These are phyloP conservation scores for Peromyscus aztecus DNA, from an alignment of 2,797 vertebrate species.

Conservation along the genomic window DNA sequence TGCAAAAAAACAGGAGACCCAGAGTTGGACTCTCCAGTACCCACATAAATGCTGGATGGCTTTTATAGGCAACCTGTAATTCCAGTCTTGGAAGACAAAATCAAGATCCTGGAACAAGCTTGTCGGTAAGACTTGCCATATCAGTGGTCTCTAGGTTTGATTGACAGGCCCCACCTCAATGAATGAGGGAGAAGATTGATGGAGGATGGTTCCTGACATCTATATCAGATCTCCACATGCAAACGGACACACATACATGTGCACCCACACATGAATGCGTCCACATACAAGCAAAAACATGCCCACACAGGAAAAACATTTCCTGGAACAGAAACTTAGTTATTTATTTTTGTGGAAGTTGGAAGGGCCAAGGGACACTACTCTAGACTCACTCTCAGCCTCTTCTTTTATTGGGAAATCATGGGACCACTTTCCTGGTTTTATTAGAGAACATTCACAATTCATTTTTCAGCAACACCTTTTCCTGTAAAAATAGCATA, in stretches of 20 bases:
- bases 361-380: not conserved
- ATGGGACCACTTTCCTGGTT: not conserved
- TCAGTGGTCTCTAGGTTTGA: not conserved
- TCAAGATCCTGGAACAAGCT: not conserved
- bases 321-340: not conserved
- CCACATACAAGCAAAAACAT: not conserved
- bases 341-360: not conserved
- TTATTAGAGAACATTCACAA: not conserved
- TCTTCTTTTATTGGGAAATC: not conserved
- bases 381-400: not conserved
- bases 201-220: not conserved
- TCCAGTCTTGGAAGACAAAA: not conserved
- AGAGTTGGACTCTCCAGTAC: not conserved
- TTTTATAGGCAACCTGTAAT: not conserved
- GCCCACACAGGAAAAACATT: not conserved
- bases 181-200: not conserved
- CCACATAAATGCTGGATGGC: not conserved
- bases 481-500: conserved; percentile 17
- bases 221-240: not conserved
- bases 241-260: not conserved
- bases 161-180: not conserved
- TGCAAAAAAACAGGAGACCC: not conserved
- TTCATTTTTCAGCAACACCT: conserved; percentile 2
- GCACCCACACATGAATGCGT: not conserved
- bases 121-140: not conserved